These are phyloP conservation scores for Drosophila melanica DNA, from an alignment of 1,140 invertebrate species.

Conservation along the genomic window DNA sequence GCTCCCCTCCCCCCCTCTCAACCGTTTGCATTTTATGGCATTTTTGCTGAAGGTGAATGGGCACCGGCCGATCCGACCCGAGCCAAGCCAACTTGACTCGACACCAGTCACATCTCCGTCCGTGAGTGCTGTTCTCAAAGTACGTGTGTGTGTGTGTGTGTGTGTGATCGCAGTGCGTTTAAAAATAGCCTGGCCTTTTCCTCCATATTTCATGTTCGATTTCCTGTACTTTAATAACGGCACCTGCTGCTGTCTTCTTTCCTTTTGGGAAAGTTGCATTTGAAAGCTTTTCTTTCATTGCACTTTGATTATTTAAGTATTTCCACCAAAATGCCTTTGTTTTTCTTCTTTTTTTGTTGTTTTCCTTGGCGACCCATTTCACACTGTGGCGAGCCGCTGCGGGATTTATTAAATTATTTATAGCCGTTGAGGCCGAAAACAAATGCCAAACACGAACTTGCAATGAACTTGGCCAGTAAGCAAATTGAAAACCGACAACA, in stretches of 20 bases:
- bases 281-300: constrained; percentile 9
- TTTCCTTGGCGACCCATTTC: constrained; percentile 49
- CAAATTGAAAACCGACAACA: constrained; percentile 53
- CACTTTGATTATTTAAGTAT: constrained; percentile 17
- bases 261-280: constrained; percentile 28
- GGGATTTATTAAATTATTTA: constrained; percentile 57
- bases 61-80: constrained; percentile 14
- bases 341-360: too few relatives aligned
- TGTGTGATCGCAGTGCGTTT: constrained; percentile 38
- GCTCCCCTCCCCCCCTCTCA: background rate
- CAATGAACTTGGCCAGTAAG: constrained; percentile 30
- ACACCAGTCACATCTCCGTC: constrained; percentile 19
- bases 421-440: constrained; percentile 29
- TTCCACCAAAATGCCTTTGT: constrained; percentile 24
- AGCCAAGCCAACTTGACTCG: constrained; percentile 4
- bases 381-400: constrained; percentile 9
- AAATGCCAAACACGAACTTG: constrained; percentile 50
- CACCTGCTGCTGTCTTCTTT: constrained; percentile 13
- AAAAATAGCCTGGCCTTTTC: constrained; percentile 35
- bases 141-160: background rate
- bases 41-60: constrained; percentile 29
- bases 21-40: constrained; percentile 12
- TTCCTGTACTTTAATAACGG: constrained; percentile 62
- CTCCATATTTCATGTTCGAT: constrained; percentile 46
- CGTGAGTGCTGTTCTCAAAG: background rate